A percentile compares a stretch with the other conserved stretches of the same genome.
Evolutionary conservation across 1,140 invertebrate genomes (phyloP).

Genomic region (Geopemphigus sp.): DNA sequence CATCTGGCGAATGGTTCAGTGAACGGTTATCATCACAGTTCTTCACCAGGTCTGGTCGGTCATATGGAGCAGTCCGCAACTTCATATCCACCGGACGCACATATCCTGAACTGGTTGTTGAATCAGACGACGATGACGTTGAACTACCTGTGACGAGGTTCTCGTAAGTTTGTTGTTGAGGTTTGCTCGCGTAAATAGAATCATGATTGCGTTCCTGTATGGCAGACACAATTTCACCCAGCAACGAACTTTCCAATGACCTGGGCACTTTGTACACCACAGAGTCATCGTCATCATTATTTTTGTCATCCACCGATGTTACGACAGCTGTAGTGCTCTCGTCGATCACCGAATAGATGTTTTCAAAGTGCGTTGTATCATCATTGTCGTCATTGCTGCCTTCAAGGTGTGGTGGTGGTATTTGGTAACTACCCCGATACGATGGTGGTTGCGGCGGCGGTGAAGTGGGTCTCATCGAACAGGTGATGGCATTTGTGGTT

Average conservation of each 20-base stretch:
- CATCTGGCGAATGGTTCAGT: constrained; percentile 20
- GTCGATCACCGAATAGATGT: constrained; percentile 83
- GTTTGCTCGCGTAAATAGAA: constrained; percentile 70
- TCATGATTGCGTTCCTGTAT: constrained; percentile 80
- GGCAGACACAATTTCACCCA: constrained; percentile 82
- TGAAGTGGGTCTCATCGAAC: constrained; percentile 49
- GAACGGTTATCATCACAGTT: constrained; percentile 29
- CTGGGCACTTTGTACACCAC: constrained; percentile 59
- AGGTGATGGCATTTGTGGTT: constrained; percentile 61
- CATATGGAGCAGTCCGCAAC: not conserved
- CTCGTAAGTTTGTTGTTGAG: constrained; percentile 7
- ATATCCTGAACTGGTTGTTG: not conserved
- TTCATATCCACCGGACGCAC: not conserved
- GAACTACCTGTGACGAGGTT: too few relatives aligned
- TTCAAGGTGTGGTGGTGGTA: constrained; percentile 52
- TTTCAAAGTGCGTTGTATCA: constrained; percentile 58
- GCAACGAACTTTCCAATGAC: constrained; percentile 58
- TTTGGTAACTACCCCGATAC: constrained; percentile 53
- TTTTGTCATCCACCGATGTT: constrained; percentile 31
- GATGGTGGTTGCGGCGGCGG: constrained; percentile 52
- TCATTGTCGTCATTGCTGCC: too few relatives aligned
- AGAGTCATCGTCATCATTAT: constrained; percentile 54
- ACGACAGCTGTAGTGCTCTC: constrained; percentile 61
- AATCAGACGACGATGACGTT: not conserved
- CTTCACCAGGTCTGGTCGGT: constrained; percentile 16